These are phyloP conservation scores for Potamilus streckersoni DNA, from an alignment of 1,140 invertebrate species.

Conservation along the genomic window DNA sequence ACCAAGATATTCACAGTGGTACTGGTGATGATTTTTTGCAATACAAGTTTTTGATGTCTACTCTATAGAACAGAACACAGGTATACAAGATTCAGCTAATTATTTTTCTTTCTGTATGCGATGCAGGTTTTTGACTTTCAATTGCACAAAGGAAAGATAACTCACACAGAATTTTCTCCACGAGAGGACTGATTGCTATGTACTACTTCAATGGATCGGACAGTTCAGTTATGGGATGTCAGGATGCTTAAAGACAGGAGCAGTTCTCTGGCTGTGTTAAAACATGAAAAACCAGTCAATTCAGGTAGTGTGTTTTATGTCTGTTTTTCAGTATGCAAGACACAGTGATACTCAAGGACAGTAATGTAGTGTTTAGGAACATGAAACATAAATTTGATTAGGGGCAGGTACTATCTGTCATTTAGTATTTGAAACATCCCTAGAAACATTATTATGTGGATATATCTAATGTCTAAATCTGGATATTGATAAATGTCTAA, in stretches of 20 bases:
- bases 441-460: too few species aligned
- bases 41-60: background rate
- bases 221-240: slow-evolving; percentile 64
- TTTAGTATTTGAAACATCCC: too few species aligned
- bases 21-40: background rate
- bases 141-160: slow-evolving; percentile 62
- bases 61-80: too few species aligned
- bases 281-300: slow-evolving; percentile 61
- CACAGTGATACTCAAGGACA: too few species aligned
- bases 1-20: background rate
- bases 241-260: slow-evolving; percentile 52
- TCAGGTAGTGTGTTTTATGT: slow-evolving; percentile 41
- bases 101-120: background rate
- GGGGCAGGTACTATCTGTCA: too few species aligned
- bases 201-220: slow-evolving; percentile 62
- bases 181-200: slow-evolving; percentile 59
- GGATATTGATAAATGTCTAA: too few species aligned
- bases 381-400: too few species aligned
- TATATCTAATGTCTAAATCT: too few species aligned
- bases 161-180: slow-evolving; percentile 61
- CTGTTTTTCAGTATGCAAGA: too few species aligned
- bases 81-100: background rate
- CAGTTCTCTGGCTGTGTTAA: slow-evolving; percentile 41
- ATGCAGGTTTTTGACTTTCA: slow-evolving; percentile 41
- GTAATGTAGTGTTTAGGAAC: too few species aligned